Conservation (phyloP, 2,797 vertebrate genomes). For the Sternotherus odoratus region DNA sequence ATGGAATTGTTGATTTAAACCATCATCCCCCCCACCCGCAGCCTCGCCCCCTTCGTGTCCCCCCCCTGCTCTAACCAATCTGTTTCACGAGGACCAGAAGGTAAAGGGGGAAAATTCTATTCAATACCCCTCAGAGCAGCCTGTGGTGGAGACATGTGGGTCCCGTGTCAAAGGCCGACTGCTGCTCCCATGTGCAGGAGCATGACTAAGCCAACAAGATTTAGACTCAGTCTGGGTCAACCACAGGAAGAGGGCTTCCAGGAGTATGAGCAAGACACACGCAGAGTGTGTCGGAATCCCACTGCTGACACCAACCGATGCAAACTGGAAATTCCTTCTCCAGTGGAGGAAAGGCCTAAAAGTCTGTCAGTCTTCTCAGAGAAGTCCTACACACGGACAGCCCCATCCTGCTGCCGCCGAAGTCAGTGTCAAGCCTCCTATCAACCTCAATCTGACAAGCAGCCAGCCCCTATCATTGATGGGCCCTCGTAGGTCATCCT, state of each 20-base stretch:
- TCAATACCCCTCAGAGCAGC: not conserved
- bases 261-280: not conserved
- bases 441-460: not conserved
- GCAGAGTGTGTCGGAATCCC: not conserved
- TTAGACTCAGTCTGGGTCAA: not conserved
- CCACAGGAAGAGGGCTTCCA: not conserved
- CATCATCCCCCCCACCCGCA: not conserved
- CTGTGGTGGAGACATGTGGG: not conserved
- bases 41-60: too few species aligned
- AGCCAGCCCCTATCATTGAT: not conserved
- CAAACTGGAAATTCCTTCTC: not conserved
- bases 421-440: not conserved
- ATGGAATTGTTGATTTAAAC: constrained; percentile 47
- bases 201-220: not conserved
- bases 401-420: not conserved
- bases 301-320: not conserved
- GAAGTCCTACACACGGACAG: not conserved
- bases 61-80: not conserved
- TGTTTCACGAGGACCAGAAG: not conserved
- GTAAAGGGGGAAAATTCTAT: not conserved
- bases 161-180: not conserved
- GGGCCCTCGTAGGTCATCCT: not conserved
- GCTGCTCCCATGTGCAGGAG: fast-evolving
- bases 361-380: not conserved
- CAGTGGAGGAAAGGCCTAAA: not conserved